These are phyloP conservation scores for Zeugodacus cucurbitae DNA, from an alignment of 1,140 invertebrate genomes.

Conservation along the genomic window DNA sequence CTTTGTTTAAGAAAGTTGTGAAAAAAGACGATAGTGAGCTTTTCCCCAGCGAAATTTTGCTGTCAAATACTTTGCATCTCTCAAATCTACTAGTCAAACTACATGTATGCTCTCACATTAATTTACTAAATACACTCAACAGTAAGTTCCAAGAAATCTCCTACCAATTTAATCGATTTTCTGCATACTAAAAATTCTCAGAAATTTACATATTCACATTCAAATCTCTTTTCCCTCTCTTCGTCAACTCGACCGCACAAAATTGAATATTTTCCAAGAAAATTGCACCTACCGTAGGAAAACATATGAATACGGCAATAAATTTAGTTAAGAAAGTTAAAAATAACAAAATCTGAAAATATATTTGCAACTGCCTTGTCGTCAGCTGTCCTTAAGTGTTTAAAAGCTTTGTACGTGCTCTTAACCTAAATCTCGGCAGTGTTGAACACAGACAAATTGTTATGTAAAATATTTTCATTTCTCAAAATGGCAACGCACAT, in stretches of 20 bases:
- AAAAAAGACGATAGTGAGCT: background rate
- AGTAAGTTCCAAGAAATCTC: no score
- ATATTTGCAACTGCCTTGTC: background rate
- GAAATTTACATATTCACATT: background rate
- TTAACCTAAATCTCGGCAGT: background rate
- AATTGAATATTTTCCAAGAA: background rate
- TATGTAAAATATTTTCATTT: constrained; percentile 2
- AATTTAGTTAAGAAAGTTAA: background rate
- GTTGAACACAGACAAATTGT: background rate
- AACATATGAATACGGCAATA: background rate
- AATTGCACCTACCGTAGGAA: background rate
- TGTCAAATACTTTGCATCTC: background rate
- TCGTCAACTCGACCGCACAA: background rate
- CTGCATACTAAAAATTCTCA: background rate
- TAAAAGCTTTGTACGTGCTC: background rate
- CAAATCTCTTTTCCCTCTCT: background rate
- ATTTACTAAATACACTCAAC: background rate
- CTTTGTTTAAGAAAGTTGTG: background rate
- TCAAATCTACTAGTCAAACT: background rate
- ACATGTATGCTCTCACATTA: background rate
- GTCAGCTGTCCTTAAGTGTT: background rate
- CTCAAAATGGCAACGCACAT: background rate
- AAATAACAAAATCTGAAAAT: background rate
- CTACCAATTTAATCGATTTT: background rate
- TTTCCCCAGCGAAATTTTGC: background rate